Evolutionary conservation across 2,888 invertebrate species (phyloP).

Genomic region (Gymnosoma rotundatum): DNA sequence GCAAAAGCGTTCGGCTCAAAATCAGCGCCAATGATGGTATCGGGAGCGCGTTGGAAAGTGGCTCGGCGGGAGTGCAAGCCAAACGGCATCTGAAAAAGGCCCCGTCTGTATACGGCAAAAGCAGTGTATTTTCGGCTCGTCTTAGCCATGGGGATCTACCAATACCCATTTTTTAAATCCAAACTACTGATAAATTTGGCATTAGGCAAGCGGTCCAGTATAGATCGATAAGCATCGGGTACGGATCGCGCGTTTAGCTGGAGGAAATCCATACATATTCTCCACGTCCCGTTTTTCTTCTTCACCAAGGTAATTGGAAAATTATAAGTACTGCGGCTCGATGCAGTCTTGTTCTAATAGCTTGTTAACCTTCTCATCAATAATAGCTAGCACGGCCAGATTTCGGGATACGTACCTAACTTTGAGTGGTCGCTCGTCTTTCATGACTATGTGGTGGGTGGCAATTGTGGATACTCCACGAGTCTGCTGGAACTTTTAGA

Average conservation of each 20-base stretch:
- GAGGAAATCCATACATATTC: no score
- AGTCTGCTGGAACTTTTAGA: no score
- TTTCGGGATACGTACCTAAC: neutral
- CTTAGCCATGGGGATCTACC: conserved; percentile 20
- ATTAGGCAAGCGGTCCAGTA: neutral
- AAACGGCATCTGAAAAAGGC: conserved; percentile 42
- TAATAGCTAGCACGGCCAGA: neutral
- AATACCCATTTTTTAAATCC: conserved; percentile 17
- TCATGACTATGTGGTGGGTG: no score
- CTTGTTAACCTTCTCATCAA: neutral
- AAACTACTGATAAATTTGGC: no score
- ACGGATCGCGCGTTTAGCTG: neutral
- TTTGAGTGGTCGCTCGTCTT: no score
- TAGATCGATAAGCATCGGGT: neutral
- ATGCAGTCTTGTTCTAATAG: neutral
- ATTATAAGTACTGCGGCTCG: neutral
- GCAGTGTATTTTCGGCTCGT: neutral
- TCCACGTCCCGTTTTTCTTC: no score
- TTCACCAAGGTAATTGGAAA: conserved; percentile 28
- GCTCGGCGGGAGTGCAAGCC: conserved; percentile 48
- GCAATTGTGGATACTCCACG: no score
- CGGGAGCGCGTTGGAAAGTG: conserved; percentile 46
- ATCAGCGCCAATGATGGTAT: neutral
- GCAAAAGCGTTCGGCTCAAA: no score
- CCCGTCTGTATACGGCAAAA: conserved; percentile 39